Conservation (phyloP, 2,797 vertebrate species). For the Acipenser ruthenus region DNA sequence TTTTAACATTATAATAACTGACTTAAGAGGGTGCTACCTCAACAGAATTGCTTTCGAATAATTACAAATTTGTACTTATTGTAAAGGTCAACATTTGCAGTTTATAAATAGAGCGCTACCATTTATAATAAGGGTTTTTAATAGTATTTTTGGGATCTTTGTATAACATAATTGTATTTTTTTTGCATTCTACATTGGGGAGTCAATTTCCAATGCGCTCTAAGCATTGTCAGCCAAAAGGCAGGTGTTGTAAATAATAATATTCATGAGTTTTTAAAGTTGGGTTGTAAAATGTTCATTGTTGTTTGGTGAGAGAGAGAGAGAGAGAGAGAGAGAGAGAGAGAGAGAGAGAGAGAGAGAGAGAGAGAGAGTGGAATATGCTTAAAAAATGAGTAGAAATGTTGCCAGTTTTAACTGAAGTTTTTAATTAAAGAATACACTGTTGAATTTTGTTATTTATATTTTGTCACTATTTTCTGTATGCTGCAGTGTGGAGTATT, state of each 20-base stretch:
- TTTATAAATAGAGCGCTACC: slow-evolving; percentile 74
- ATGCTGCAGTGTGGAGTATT: slow-evolving; percentile 70
- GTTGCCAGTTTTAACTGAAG: slow-evolving; percentile 64
- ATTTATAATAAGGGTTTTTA: slow-evolving; percentile 77
- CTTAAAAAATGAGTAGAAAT: slow-evolving; percentile 40
- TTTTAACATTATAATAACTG: slow-evolving; percentile 70
- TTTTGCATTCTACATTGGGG: slow-evolving; percentile 62
- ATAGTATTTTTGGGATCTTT: slow-evolving; percentile 79
- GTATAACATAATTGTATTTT: slow-evolving; percentile 80
- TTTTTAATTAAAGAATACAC: slow-evolving; percentile 65
- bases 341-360: not conserved
- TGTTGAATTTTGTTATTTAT: slow-evolving; percentile 75
- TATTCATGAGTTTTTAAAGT: slow-evolving; percentile 54
- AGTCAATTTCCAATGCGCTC: slow-evolving; percentile 67
- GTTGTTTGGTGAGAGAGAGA: slow-evolving; percentile 30
- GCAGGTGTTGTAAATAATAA: slow-evolving; percentile 67
- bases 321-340: not conserved
- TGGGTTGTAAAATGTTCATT: slow-evolving; percentile 63
- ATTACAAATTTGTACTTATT: slow-evolving; percentile 57
- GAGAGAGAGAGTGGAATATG: slow-evolving; percentile 42
- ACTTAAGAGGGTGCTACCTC: slow-evolving; percentile 75
- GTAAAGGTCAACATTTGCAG: slow-evolving; percentile 65
- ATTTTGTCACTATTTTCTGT: slow-evolving; percentile 68
- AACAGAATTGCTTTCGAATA: slow-evolving; percentile 56
- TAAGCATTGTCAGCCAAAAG: slow-evolving; percentile 63